Evolutionary conservation across 2,113 vertebrate species (phyloP).

Genomic region (Leptocoma aspasia): DNA sequence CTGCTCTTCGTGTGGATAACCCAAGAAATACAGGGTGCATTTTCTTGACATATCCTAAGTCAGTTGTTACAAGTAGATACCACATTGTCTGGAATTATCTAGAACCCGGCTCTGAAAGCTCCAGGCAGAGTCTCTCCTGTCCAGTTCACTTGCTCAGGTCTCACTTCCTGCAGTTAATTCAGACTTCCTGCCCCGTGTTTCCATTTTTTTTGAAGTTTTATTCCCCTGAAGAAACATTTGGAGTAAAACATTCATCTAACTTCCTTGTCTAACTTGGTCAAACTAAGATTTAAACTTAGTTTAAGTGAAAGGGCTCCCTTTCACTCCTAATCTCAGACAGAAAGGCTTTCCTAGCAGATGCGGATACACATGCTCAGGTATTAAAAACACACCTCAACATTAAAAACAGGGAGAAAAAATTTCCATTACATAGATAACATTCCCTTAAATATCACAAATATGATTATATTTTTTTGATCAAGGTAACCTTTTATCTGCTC

Average conservation of each 20-base stretch:
- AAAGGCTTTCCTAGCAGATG: not conserved
- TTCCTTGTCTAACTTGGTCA: not conserved
- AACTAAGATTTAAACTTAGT: not conserved
- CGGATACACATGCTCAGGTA: not conserved
- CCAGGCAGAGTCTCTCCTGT: not conserved
- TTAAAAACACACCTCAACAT: not conserved
- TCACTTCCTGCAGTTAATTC: not conserved
- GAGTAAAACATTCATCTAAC: not conserved
- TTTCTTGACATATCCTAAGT: not conserved
- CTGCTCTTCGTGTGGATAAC: not conserved
- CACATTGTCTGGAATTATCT: not conserved
- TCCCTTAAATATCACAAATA: not conserved
- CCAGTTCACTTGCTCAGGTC: not conserved
- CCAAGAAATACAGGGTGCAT: not conserved
- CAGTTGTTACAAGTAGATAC: not conserved
- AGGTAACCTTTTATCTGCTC: not conserved
- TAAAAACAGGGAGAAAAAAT: not conserved
- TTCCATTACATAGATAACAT: not conserved
- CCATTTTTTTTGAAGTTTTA: not conserved
- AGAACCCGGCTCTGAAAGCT: not conserved
- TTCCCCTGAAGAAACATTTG: not conserved
- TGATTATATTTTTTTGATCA: not conserved
- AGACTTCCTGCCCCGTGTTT: not conserved
- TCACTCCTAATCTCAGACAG: not conserved
- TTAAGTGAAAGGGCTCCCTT: not conserved